Evolutionary conservation across 2,888 invertebrate genomes (phyloP).

Genomic region (Tenodera sinensis): DNA sequence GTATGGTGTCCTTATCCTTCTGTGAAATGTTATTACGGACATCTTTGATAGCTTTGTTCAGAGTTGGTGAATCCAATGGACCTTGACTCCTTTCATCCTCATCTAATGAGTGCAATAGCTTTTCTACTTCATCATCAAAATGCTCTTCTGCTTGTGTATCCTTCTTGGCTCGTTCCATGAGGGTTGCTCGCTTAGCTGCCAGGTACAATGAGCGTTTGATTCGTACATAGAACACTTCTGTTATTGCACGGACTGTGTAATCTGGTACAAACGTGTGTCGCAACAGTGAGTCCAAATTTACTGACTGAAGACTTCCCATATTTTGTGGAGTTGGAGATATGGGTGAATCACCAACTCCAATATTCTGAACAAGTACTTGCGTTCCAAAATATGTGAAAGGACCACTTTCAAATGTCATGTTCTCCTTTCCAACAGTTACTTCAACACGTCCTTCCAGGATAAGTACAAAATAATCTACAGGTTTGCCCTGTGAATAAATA

Average conservation of each 20-base stretch:
- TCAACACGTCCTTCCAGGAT: constrained; percentile 93
- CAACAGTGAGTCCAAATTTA: constrained; percentile 75
- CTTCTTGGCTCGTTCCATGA: constrained; percentile 72
- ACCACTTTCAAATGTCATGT: constrained; percentile 90
- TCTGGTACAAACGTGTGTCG: constrained; percentile 86
- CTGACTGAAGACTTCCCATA: constrained; percentile 77
- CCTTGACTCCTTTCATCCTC: constrained; percentile 59
- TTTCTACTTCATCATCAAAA: constrained; percentile 85
- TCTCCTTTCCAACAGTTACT: constrained; percentile 90
- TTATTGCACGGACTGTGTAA: constrained; percentile 81
- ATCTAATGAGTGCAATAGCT: constrained; percentile 75
- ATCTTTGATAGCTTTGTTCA: constrained; percentile 7
- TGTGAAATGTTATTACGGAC: not conserved
- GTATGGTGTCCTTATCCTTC: constrained; percentile 22
- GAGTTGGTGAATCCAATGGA: constrained; percentile 22
- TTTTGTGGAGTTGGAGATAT: constrained; percentile 52
- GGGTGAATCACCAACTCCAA: constrained; percentile 57
- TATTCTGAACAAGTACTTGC: constrained; percentile 77
- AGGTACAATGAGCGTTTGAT: constrained; percentile 82
- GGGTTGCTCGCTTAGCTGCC: constrained; percentile 86
- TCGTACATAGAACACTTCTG: constrained; percentile 81
- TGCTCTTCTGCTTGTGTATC: constrained; percentile 61
- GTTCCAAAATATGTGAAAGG: constrained; percentile 95
- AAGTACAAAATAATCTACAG: constrained; percentile 87
- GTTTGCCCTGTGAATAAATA: constrained; percentile 64